Base-by-base conservation (phyloP, 2,113 vertebrate genomes). In the Tachysurus vachellii region DNA sequence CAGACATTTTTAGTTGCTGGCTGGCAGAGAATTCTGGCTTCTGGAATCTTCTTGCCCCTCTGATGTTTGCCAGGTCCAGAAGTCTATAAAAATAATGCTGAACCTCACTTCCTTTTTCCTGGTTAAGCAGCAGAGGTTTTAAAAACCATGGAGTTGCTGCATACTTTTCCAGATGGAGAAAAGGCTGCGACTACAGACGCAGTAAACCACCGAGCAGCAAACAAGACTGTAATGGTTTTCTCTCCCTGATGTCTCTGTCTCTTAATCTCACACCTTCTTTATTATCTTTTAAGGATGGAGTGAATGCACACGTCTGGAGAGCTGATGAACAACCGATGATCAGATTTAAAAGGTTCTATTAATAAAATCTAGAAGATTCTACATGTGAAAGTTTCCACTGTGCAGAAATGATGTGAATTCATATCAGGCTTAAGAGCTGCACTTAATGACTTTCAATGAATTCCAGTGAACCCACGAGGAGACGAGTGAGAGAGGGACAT, bases 151-250 rank as follows among this genome's bases (percentile, higher is more conserved):
- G 50, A 68, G 71, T 59, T 11, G 13, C 17, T 71, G 36, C 70
- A 56, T 31, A 75, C 53, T 82, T 89, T 83, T 59, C 84, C 84
- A 86, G 85, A 86, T 59, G 84, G 19, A 68, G n/a, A n/a, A n/a
- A n/a, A n/a, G n/a, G n/a, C n/a, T 50, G 5, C 53, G 54, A 70
- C 62, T 76, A 11, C 83, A 54, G 13, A 85, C 44, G 6, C 73
- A 26, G 50, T 28, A 9, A 17, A 50, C 53, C n/a, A 2, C 68
- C 17, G 54, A 56, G 84, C 80, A 47, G 70, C 79, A 75, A 56
- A 57, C 61, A n/a, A 42, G 23, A 23, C 19, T 5, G 6, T 79
- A 50, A 75, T 26, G 21, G 42, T 75, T 75, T 42, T 66, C 85
- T 89, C 87, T 50, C 86, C 86, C 61, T 68, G 84, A 83, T 42